These are phyloP conservation scores for Iselma pallidipennis DNA, from an alignment of 2,888 invertebrate species.

Conservation along the genomic window DNA sequence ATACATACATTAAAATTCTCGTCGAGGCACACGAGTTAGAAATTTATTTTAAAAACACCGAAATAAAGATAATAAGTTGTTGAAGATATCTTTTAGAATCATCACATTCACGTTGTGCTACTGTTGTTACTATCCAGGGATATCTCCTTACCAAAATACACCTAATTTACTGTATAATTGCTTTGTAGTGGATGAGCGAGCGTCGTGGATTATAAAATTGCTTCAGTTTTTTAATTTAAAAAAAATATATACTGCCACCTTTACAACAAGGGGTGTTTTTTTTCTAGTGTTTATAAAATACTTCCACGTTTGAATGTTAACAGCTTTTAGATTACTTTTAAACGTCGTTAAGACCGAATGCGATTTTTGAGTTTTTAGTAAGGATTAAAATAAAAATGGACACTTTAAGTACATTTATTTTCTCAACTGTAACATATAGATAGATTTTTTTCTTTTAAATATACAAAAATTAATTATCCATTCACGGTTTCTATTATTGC, in stretches of 20 bases:
- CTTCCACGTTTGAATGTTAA: slow-evolving; percentile 25
- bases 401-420: slow-evolving; percentile 19
- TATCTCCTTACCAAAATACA: background rate
- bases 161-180: slow-evolving; percentile 29
- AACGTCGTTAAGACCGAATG: slow-evolving; percentile 27
- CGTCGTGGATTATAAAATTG: slow-evolving; percentile 16
- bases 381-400: background rate
- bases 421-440: slow-evolving; percentile 9
- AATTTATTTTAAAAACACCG: too few relatives aligned
- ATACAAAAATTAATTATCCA: slow-evolving; percentile 17
- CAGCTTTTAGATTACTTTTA: slow-evolving; percentile 31
- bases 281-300: slow-evolving; percentile 15
- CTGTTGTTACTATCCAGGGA: too few relatives aligned
- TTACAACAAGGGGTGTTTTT: slow-evolving; percentile 11
- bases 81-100: too few relatives aligned
- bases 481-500: slow-evolving; percentile 19
- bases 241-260: background rate
- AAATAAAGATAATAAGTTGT: too few relatives aligned
- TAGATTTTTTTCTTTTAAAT: slow-evolving; percentile 5
- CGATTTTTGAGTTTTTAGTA: slow-evolving; percentile 4
- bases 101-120: too few relatives aligned
- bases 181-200: slow-evolving; percentile 17
- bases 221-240: slow-evolving; percentile 10
- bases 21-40: too few relatives aligned
- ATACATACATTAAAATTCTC: too few relatives aligned